Percentiles rank a stretch among this genome's conserved stretches.
Evolutionary conservation across 2,888 invertebrate species (phyloP).

Genomic region (Synanthedon myopaeformis): DNA sequence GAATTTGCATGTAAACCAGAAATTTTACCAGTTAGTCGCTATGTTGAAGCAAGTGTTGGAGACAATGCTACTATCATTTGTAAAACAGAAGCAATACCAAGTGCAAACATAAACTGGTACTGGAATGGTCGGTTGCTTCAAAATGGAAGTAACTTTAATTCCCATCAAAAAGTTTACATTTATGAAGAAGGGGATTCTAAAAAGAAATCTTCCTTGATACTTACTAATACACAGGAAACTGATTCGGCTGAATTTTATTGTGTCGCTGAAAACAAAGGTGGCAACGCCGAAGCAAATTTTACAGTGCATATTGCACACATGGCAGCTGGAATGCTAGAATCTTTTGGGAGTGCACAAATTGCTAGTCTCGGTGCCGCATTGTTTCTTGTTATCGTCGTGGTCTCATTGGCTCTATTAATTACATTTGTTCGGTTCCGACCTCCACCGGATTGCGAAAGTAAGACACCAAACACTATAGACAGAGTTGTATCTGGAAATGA

Average conservation of each 20-base stretch:
- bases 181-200: slow-evolving; percentile 82
- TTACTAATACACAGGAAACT: slow-evolving; percentile 86
- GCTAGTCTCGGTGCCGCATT: slow-evolving; percentile 86
- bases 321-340: slow-evolving; percentile 80
- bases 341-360: slow-evolving; percentile 86
- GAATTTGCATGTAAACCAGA: slow-evolving; percentile 90
- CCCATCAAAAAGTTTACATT: slow-evolving; percentile 81
- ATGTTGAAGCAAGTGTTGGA: slow-evolving; percentile 82
- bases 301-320: slow-evolving; percentile 84
- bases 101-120: slow-evolving; percentile 87
- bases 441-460: slow-evolving; percentile 80
- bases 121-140: slow-evolving; percentile 83
- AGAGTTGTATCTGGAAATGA: slow-evolving; percentile 75
- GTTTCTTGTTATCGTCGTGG: slow-evolving; percentile 81
- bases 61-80: slow-evolving; percentile 89
- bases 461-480: slow-evolving; percentile 80
- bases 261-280: slow-evolving; percentile 90
- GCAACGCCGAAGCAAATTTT: slow-evolving; percentile 89
- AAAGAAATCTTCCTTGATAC: slow-evolving; percentile 80
- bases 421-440: slow-evolving; percentile 80
- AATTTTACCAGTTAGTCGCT: slow-evolving; percentile 79
- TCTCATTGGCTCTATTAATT: slow-evolving; percentile 77
- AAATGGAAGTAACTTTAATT: slow-evolving; percentile 83
- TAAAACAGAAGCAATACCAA: slow-evolving; percentile 83
- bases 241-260: slow-evolving; percentile 90